A percentile compares a stretch with the other conserved stretches of the same genome.
These are phyloP conservation scores for Triplophysa rosa DNA, from an alignment of 2,113 vertebrate genomes.

Conservation along the genomic window DNA sequence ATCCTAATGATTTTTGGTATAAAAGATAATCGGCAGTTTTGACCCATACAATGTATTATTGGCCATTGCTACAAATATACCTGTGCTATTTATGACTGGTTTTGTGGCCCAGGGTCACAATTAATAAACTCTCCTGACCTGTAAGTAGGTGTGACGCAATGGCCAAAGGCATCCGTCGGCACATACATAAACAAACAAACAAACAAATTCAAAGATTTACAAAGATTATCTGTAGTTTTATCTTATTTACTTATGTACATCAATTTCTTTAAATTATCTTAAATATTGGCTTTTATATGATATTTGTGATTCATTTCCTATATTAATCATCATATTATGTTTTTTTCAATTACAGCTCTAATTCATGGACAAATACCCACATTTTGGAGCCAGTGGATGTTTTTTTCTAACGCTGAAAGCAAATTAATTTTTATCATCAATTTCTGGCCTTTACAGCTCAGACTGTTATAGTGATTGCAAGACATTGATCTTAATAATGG, in stretches of 20 bases:
- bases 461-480: conserved; percentile 20
- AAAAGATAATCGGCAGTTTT: too few species aligned
- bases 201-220: not conserved
- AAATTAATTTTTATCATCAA: conserved; percentile 36
- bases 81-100: too few species aligned
- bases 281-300: not conserved
- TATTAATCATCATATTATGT: conserved; percentile 5
- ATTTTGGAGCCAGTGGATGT: not conserved
- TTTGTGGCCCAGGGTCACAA: too few species aligned
- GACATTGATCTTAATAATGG: conserved; percentile 52
- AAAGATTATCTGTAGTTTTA: too few species aligned
- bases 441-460: conserved; percentile 24
- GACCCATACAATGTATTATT: too few species aligned
- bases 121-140: too few species aligned
- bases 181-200: too few species aligned
- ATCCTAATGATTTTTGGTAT: too few species aligned
- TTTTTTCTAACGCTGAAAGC: not conserved
- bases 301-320: not conserved
- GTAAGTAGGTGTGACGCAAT: too few species aligned
- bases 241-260: not conserved
- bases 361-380: not conserved
- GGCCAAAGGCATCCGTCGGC: too few species aligned
- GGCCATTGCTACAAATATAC: too few species aligned
- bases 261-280: not conserved
- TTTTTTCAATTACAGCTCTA: not conserved